Percentiles rank a stretch among this genome's conserved stretches.
Conservation (phyloP, 2,113 vertebrate genomes). For the Phaethon lepturus region DNA sequence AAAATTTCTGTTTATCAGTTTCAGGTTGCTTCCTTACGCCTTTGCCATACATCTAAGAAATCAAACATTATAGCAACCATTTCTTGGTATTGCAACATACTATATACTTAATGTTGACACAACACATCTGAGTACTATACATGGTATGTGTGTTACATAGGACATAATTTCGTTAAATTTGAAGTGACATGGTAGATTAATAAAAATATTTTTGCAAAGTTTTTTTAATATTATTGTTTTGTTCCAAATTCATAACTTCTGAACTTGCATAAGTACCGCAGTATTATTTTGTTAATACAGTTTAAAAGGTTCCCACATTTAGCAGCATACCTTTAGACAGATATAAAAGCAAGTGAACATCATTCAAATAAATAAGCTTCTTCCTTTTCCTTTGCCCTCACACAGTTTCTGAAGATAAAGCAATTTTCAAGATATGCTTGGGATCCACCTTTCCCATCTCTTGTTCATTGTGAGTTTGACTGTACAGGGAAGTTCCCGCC, state of each 20-base stretch:
- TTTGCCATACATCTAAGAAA: not conserved
- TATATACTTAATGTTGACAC: not conserved
- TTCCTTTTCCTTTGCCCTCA: not conserved
- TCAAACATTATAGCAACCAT: not conserved
- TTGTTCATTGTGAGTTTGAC: not conserved
- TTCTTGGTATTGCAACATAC: not conserved
- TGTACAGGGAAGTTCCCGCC: not conserved
- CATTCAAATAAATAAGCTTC: not conserved
- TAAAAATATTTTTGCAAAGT: not conserved
- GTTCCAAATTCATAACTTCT: not conserved
- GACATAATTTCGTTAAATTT: not conserved
- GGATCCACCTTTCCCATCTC: not conserved
- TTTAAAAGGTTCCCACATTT: not conserved
- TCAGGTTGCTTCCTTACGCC: not conserved
- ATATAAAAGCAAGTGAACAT: not conserved
- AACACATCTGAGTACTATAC: not conserved
- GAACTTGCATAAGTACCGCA: not conserved
- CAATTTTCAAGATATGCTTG: not conserved
- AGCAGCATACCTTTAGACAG: not conserved
- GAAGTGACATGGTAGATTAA: not conserved
- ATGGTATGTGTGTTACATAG: not conserved
- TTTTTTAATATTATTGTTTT: not conserved
- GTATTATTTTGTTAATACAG: not conserved
- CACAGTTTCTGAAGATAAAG: not conserved
- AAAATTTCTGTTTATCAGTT: not conserved